Base-by-base conservation (phyloP, 2,113 vertebrate genomes). In the Galbula dea region DNA sequence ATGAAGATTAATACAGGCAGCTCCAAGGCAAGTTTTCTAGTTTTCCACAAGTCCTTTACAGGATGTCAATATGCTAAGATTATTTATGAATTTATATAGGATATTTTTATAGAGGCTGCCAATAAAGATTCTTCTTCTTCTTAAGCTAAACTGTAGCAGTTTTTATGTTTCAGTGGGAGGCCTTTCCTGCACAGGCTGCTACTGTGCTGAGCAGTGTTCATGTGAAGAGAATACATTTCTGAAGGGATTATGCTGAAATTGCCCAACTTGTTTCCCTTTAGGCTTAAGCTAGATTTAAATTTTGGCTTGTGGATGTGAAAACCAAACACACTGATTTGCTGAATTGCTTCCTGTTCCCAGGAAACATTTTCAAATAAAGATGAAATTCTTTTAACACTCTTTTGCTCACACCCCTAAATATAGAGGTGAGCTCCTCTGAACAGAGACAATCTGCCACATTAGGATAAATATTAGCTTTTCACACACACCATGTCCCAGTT, bases 231-330 rank as follows among this genome's bases (percentile, higher is more conserved):
- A 89, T 87, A 93, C 68, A 83, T 94, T 94, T 95, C 91, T 96
- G 91, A 91, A 78, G 82, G 87, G 95, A 96, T 95, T 96, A 96
- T 4, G 18, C 80, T 94, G 92, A 90, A 96, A 95, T 80, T 52
- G 27, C 83, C 81, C 90, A 88, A 93, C 88, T 93, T 92, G 71
- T 90, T 95, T 95, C 93, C 88, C 75, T 90, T 93, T 69, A 74
- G 90, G 78, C 95, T 92, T 94, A 94, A 91, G 43, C 39, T 90
- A 94, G 90, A 89, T 95, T 96, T 95, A 87, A 95, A 93, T 88
- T 94, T 94, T 88, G 90, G 83, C 88, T 89, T 68, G 82, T 57
- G 52, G 87, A 86, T 68, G 87, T 93, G 93, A 83, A 96, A 95
- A 96, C 71, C 82, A 94, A 71, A 89, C 65, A 62, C 46, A 1